These are phyloP conservation scores for Cynodonichthys magdalenae DNA, from an alignment of 2,797 vertebrate species.

Conservation along the genomic window DNA sequence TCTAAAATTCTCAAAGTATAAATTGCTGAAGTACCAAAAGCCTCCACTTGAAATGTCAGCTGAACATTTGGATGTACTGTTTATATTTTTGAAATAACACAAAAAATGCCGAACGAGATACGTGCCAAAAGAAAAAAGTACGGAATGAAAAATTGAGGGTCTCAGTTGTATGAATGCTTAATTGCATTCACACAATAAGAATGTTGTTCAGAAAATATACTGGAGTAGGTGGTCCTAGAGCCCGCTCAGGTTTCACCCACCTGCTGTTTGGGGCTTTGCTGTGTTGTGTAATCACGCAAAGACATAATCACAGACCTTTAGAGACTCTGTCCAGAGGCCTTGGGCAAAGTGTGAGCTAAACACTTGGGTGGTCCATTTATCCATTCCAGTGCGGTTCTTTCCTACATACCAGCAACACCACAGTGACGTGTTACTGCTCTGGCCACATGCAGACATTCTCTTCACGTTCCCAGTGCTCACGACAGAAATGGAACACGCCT, in stretches of 20 bases:
- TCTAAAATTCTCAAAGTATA: too few relatives aligned
- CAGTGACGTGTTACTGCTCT: slow-evolving; percentile 44
- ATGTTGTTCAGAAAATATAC: slow-evolving; percentile 2
- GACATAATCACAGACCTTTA: slow-evolving; percentile 20
- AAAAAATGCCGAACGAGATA: too few relatives aligned
- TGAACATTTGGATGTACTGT: too few relatives aligned
- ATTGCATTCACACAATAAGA: background rate
- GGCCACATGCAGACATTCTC: slow-evolving; percentile 49
- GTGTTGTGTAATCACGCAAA: slow-evolving; percentile 26
- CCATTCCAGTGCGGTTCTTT: slow-evolving; percentile 26
- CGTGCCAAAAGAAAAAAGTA: too few relatives aligned
- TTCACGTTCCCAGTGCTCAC: slow-evolving; percentile 43
- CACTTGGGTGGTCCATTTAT: slow-evolving; percentile 63
- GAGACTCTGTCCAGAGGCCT: slow-evolving; percentile 25
- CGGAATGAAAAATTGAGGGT: too few relatives aligned
- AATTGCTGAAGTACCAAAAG: too few relatives aligned
- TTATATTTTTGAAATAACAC: too few relatives aligned
- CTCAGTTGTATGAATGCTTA: too few relatives aligned
- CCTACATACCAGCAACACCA: slow-evolving; percentile 39
- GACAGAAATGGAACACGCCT: slow-evolving; percentile 53
- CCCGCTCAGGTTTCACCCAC: slow-evolving; percentile 17
- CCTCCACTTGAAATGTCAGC: too few relatives aligned
- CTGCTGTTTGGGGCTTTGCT: slow-evolving; percentile 6
- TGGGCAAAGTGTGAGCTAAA: slow-evolving; percentile 33
- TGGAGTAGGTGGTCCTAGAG: slow-evolving; percentile 14